Percentiles rank a stretch among this genome's conserved stretches.
Evolutionary conservation across 2,797 vertebrate genomes (phyloP).

Genomic region (Enteromius trimaculatus): DNA sequence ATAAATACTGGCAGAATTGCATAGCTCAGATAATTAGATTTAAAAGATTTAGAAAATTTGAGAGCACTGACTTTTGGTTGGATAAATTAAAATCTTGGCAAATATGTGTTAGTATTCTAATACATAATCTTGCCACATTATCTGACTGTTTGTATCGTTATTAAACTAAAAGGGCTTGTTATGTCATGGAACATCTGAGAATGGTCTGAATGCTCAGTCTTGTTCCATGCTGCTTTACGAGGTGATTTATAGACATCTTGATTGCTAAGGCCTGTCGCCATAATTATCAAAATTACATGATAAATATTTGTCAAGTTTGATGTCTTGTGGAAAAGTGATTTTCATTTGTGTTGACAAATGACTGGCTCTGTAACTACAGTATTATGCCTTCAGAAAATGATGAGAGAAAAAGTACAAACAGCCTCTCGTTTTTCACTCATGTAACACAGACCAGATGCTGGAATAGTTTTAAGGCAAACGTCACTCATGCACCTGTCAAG

Average conservation of each 20-base stretch:
- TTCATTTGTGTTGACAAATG: conserved; percentile 23
- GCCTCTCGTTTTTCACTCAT: background rate
- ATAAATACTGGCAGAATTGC: background rate
- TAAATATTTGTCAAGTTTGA: conserved; percentile 19
- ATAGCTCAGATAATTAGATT: background rate
- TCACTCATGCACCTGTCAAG: background rate
- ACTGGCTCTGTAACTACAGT: conserved; percentile 4
- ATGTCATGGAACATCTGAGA: conserved; percentile 39
- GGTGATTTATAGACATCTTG: conserved; percentile 39
- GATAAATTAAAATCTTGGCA: background rate
- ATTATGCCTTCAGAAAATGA: background rate
- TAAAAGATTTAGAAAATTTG: background rate
- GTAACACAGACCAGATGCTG: conserved; percentile 10
- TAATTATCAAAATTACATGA: conserved; percentile 34
- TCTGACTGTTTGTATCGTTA: conserved; percentile 41
- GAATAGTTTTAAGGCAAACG: background rate
- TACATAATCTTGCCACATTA: conserved; percentile 34
- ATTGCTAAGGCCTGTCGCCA: conserved; percentile 14
- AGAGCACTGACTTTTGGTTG: background rate
- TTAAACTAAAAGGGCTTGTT: conserved; percentile 26
- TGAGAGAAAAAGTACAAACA: conserved; percentile 22
- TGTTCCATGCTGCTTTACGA: conserved; percentile 7
- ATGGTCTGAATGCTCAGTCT: background rate
- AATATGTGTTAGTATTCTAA: conserved; percentile 7
- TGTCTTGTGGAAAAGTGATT: conserved; percentile 27